Percentiles rank a stretch among this genome's conserved stretches.
Conservation (phyloP, 2,888 invertebrate genomes). For the Onchidella celtica region DNA sequence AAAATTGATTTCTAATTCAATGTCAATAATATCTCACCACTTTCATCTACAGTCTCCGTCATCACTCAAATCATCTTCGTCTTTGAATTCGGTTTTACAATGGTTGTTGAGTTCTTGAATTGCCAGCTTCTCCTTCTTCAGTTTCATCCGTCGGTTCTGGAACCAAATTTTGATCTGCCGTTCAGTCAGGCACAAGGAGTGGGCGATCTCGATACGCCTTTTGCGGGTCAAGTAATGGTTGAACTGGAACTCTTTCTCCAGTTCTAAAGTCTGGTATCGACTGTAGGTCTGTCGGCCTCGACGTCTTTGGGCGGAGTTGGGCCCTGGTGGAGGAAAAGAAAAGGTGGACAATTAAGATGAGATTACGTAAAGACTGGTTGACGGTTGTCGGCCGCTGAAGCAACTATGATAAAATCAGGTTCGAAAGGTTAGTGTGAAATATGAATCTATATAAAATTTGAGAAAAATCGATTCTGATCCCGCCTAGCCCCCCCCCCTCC, state of each 20-base stretch:
- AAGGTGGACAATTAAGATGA: not conserved
- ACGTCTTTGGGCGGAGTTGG: constrained; percentile 87
- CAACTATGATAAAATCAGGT: too few relatives aligned
- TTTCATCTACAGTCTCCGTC: constrained; percentile 49
- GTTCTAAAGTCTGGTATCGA: constrained; percentile 97
- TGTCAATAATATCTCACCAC: too few relatives aligned
- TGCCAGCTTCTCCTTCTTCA: constrained; percentile 90
- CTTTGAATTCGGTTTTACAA: constrained; percentile 47
- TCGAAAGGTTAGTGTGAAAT: too few relatives aligned
- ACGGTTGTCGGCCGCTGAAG: not conserved
- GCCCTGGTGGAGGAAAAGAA: constrained; percentile 53
- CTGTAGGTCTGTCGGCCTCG: constrained; percentile 98
- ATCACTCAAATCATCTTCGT: constrained; percentile 50
- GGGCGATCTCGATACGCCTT: constrained; percentile 97
- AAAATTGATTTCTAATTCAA: too few relatives aligned
- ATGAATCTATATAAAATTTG: too few relatives aligned
- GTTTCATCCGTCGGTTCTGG: constrained; percentile 98
- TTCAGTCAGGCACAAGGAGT: constrained; percentile 96
- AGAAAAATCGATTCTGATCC: too few relatives aligned
- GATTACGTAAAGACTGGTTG: not conserved
- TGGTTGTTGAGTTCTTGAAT: constrained; percentile 54
- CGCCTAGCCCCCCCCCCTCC: too few relatives aligned
- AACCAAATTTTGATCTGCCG: constrained; percentile 88
- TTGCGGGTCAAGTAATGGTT: constrained; percentile 98
- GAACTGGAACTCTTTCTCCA: constrained; percentile 99